These are phyloP conservation scores for Ametastegia equiseti DNA, from an alignment of 2,888 invertebrate genomes.

Conservation along the genomic window DNA sequence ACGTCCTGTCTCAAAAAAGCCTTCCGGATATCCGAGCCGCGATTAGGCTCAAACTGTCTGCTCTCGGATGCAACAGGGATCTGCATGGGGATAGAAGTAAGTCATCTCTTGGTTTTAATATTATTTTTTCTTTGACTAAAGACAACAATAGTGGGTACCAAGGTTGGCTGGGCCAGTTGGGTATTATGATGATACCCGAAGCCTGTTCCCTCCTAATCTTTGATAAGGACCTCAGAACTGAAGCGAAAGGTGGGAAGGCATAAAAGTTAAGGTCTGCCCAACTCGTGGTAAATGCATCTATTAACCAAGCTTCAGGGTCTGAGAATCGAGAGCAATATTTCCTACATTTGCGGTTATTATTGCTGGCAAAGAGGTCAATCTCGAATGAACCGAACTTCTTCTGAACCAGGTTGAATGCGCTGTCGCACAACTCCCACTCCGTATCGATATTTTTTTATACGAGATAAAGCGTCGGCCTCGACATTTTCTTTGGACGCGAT, in stretches of 20 bases:
- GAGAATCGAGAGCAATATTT: background rate
- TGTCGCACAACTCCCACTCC: slow-evolving; percentile 51
- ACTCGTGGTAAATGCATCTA: slow-evolving; percentile 19
- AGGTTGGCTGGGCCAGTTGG: slow-evolving; percentile 60
- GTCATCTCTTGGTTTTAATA: slow-evolving; percentile 55
- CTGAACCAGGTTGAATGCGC: background rate
- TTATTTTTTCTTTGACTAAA: slow-evolving; percentile 40
- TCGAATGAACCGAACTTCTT: background rate
- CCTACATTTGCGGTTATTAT: slow-evolving; percentile 57
- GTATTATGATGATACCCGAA: slow-evolving; percentile 62
- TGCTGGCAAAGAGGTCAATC: background rate
- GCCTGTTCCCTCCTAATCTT: slow-evolving; percentile 62
- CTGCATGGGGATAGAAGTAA: slow-evolving; percentile 56
- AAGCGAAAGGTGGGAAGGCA: slow-evolving; percentile 22
- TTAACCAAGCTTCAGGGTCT: background rate
- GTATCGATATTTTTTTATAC: slow-evolving; percentile 52
- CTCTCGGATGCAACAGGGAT: slow-evolving; percentile 53
- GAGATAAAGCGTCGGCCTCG: slow-evolving; percentile 59
- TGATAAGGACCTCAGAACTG: slow-evolving; percentile 50
- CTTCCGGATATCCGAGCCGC: slow-evolving; percentile 51
- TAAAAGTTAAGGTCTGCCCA: background rate
- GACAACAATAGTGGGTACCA: too few species aligned
- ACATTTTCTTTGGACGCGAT: slow-evolving; percentile 53
- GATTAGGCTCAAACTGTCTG: slow-evolving; percentile 58
- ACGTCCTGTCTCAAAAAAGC: slow-evolving; percentile 39